A percentile compares a stretch with the other conserved stretches of the same genome.
Conservation (phyloP, 2,113 vertebrate species). For the Syrmaticus mikado region DNA sequence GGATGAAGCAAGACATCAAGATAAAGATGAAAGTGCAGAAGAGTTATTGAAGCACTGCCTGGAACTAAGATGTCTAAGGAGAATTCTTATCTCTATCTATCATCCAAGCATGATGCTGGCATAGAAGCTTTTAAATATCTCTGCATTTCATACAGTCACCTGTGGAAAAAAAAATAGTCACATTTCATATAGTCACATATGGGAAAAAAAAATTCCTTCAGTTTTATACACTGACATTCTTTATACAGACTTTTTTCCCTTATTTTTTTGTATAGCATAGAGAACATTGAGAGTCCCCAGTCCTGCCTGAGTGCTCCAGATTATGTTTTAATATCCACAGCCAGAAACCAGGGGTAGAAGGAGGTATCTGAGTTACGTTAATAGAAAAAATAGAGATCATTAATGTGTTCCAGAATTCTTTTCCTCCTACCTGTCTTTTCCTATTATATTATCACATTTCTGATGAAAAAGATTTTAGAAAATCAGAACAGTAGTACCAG, state of each 20-base stretch:
- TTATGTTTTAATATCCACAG: neutral
- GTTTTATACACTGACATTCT: neutral
- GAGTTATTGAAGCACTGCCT: neutral
- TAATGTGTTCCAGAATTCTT: neutral
- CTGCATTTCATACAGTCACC: neutral
- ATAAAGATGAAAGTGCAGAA: neutral
- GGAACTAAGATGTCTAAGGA: neutral
- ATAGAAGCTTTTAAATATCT: neutral
- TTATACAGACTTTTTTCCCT: neutral
- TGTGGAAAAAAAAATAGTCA: neutral
- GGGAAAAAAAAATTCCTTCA: neutral
- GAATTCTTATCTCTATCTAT: neutral
- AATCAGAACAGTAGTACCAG: neutral
- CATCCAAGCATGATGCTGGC: neutral
- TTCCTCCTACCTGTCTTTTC: neutral
- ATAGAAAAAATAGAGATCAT: neutral
- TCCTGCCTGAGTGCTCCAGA: neutral
- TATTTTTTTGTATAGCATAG: neutral
- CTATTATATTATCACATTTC: neutral
- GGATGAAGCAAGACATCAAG: neutral
- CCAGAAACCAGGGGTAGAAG: neutral
- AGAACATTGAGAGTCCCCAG: neutral
- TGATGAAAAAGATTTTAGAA: neutral
- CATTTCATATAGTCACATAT: neutral
- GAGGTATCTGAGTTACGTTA: neutral